phyloP scores from a whole-genome alignment of 2,797 vertebrate species.

The Miichthys miiuy region DNA sequence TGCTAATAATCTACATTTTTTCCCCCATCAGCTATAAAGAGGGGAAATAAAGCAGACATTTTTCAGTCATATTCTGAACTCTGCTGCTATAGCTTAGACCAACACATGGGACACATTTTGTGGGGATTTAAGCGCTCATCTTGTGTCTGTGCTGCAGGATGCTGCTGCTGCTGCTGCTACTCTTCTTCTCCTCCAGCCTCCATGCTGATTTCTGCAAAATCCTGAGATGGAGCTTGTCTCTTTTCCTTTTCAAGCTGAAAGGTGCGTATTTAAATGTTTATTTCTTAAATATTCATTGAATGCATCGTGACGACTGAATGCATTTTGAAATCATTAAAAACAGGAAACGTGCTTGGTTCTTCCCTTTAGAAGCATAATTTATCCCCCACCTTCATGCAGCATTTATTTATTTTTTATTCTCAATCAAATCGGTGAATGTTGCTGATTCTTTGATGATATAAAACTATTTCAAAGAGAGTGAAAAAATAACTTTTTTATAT shows the following conservation, averaged over 20 bases:
- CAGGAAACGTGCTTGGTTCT: conserved; percentile 25
- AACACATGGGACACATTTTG: conserved; percentile 83
- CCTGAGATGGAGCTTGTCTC: conserved; percentile 79
- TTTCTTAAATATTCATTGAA: conserved; percentile 73
- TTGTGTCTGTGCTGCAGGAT: conserved; percentile 65
- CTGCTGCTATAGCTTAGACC: conserved; percentile 88
- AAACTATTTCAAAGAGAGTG: conserved; percentile 33
- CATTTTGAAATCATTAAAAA: conserved; percentile 7
- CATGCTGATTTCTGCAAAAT: conserved; percentile 75
- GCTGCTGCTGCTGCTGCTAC: conserved; percentile 52
- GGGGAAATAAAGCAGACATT: conserved; percentile 99
- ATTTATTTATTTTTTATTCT: conserved; percentile 29
- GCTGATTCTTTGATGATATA: conserved; percentile 27
- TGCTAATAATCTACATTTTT: conserved; percentile 99
- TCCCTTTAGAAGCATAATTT: conserved; percentile 1
- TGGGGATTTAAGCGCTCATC: conserved; percentile 83
- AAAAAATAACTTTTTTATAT: background rate
- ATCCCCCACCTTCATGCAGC: background rate
- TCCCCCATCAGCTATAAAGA: conserved; percentile 99
- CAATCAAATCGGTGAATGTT: conserved; percentile 21
- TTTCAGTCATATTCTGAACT: conserved; percentile 97
- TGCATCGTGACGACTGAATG: conserved; percentile 11
- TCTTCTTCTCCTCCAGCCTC: conserved; percentile 69
- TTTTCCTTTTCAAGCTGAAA: conserved; percentile 82
- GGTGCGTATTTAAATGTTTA: conserved; percentile 83